These are phyloP conservation scores for Setipinna tenuifilis DNA, from an alignment of 2,797 vertebrate genomes.

Conservation along the genomic window DNA sequence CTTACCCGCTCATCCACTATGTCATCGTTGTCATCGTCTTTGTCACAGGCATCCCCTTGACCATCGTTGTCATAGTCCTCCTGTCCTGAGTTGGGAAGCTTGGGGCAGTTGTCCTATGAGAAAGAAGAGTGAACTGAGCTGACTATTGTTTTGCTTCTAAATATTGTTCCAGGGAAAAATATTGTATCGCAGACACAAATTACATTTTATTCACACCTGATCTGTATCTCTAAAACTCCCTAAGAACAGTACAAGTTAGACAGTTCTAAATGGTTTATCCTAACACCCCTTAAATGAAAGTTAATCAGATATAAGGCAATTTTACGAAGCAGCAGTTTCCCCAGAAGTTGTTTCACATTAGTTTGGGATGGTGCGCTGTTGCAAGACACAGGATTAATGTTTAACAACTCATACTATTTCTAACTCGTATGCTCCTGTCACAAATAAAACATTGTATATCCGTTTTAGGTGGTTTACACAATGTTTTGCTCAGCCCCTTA, in stretches of 20 bases:
- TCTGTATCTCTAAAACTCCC: too few species aligned
- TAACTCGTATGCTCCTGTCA: not conserved
- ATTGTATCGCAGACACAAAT: too few species aligned
- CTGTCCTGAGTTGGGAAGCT: constrained; percentile 93
- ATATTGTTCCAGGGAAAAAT: not conserved
- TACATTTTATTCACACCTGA: too few species aligned
- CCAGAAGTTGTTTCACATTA: not conserved
- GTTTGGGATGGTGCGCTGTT: not conserved
- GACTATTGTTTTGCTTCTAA: not conserved
- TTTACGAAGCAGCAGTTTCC: too few species aligned
- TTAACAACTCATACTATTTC: not conserved
- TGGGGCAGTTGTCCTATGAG: constrained; percentile 91
- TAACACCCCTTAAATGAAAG: too few species aligned
- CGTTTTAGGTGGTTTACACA: not conserved
- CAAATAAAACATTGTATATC: not conserved
- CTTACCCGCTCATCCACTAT: constrained; percentile 90
- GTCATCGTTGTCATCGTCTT: constrained; percentile 93
- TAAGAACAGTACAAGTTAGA: too few species aligned
- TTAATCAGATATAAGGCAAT: too few species aligned
- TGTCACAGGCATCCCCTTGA: constrained; percentile 92
- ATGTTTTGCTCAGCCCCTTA: constrained; percentile 23
- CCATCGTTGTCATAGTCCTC: constrained; percentile 94
- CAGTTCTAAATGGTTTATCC: too few species aligned
- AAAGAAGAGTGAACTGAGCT: not conserved
- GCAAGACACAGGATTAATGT: not conserved